phyloP scores from a whole-genome alignment of 1,140 invertebrate genomes.

The Achroia grisella region DNA sequence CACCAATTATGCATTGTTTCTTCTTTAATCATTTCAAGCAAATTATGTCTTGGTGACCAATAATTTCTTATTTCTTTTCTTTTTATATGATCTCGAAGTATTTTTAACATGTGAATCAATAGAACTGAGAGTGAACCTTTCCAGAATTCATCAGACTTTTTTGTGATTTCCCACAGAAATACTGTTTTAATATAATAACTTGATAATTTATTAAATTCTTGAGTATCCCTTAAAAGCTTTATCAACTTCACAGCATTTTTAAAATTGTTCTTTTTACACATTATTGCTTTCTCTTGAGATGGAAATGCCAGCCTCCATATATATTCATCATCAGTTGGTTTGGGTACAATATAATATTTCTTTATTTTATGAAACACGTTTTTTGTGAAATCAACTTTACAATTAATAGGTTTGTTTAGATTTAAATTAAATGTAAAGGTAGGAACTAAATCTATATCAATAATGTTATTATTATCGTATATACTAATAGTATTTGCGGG shows the following conservation, averaged over 20 bases:
- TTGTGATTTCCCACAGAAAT: conserved; percentile 34
- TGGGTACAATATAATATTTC: conserved; percentile 38
- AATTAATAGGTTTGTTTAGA: conserved; percentile 21
- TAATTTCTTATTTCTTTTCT: conserved; percentile 27
- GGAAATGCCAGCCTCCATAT: conserved; percentile 43
- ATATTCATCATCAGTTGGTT: conserved; percentile 28
- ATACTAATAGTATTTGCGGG: conserved; percentile 37
- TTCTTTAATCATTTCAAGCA: conserved; percentile 29
- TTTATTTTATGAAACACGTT: conserved; percentile 12
- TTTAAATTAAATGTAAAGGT: conserved; percentile 26
- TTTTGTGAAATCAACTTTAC: conserved; percentile 25
- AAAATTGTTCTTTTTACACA: conserved; percentile 30
- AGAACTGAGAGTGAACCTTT: conserved; percentile 24
- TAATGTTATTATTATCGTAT: conserved; percentile 19
- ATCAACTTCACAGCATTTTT: conserved; percentile 30
- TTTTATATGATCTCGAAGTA: conserved; percentile 22
- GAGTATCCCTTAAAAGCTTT: conserved; percentile 34
- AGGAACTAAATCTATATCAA: conserved; percentile 40
- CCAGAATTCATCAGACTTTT: conserved; percentile 24
- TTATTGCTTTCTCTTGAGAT: conserved; percentile 29
- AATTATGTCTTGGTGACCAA: conserved; percentile 35
- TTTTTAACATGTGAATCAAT: conserved; percentile 32
- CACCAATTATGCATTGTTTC: conserved; percentile 31
- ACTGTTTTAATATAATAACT: conserved; percentile 44
- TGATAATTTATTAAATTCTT: conserved; percentile 32